These are phyloP conservation scores for Sylvilagus floridanus DNA, from an alignment of 2,797 vertebrate species.

Conservation along the genomic window DNA sequence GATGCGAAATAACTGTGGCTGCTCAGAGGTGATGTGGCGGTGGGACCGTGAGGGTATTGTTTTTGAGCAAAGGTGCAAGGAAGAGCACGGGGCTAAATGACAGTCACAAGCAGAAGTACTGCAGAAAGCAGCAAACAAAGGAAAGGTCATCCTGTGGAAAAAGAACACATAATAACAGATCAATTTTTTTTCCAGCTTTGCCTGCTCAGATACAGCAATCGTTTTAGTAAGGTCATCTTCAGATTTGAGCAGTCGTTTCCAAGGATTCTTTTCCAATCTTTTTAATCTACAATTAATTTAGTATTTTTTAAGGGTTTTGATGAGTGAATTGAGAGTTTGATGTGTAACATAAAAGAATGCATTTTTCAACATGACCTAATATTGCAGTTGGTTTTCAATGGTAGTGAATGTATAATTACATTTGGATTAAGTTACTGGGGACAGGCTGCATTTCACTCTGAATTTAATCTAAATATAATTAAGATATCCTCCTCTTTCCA, in stretches of 20 bases:
- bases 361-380: not conserved
- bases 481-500: constrained; percentile 77
- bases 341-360: not conserved
- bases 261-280: not conserved
- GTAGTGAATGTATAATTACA: not conserved
- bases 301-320: not conserved
- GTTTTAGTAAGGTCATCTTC: constrained; percentile 62
- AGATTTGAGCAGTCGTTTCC: not conserved
- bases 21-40: not conserved
- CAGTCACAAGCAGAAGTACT: not conserved
- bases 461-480: constrained; percentile 23
- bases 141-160: constrained; percentile 32
- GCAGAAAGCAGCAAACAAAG: constrained; percentile 61
- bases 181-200: constrained; percentile 22
- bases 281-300: not conserved
- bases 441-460: not conserved
- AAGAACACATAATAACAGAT: constrained; percentile 35
- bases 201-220: not conserved
- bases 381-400: not conserved
- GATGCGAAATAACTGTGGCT: not conserved
- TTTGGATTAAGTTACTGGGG: constrained; percentile 20
- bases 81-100: constrained; percentile 14
- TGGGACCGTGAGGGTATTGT: not conserved
- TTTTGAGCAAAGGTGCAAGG: constrained; percentile 47
- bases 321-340: not conserved